phyloP scores from a whole-genome alignment of 1,140 invertebrate species.

The Oppia nitens region DNA sequence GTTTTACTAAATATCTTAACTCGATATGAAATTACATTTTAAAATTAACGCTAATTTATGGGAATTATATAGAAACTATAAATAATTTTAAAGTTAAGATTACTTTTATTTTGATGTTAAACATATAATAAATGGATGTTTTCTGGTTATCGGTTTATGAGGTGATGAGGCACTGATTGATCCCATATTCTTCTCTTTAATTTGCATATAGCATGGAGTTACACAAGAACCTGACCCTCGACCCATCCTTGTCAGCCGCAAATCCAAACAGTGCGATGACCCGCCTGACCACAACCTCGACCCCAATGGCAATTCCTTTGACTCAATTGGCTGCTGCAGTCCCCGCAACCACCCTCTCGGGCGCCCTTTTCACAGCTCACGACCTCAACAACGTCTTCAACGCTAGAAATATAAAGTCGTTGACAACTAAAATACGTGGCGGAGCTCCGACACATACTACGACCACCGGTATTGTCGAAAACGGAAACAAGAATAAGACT shows the following conservation, averaged over 20 bases:
- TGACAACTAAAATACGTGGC: slow-evolving; percentile 6
- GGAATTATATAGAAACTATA: too few species aligned
- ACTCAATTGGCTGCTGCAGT: slow-evolving; percentile 12
- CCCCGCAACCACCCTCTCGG: neutral
- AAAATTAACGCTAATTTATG: too few species aligned
- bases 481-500: neutral
- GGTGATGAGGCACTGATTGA: neutral
- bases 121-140: too few species aligned
- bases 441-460: too few species aligned
- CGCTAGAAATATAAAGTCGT: slow-evolving; percentile 2
- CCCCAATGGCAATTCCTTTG: slow-evolving; percentile 12
- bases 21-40: too few species aligned
- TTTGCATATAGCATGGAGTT: slow-evolving; percentile 12
- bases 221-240: slow-evolving; percentile 17
- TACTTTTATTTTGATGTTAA: too few species aligned
- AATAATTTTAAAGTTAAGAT: too few species aligned
- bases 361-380: slow-evolving; percentile 1
- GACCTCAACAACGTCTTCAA: slow-evolving; percentile 16
- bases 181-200: neutral
- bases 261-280: neutral
- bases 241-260: slow-evolving; percentile 10
- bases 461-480: neutral
- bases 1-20: too few species aligned
- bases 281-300: slow-evolving; percentile 8
- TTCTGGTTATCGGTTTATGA: neutral